Conservation (phyloP, 1,140 invertebrate species). For the Gonatopus flavifemur region DNA sequence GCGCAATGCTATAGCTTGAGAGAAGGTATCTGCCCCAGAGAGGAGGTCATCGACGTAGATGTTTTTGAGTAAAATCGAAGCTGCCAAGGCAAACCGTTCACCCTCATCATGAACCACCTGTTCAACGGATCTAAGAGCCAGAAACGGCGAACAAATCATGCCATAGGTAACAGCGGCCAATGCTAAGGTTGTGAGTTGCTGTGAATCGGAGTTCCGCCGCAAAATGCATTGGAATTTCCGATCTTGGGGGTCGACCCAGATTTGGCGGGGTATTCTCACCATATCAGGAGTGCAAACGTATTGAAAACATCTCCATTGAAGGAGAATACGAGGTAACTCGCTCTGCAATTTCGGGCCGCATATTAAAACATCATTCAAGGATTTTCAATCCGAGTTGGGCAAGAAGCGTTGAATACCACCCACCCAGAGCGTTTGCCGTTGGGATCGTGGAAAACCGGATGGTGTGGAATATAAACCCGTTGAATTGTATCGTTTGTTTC, state of each 20-base stretch:
- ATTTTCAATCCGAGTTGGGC: not conserved
- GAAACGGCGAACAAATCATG: not conserved
- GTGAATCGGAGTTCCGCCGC: not conserved
- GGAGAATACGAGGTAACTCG: not conserved
- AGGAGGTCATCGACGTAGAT: not conserved
- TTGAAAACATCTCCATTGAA: not conserved
- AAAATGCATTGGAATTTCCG: constrained; percentile 4
- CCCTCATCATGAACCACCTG: not conserved
- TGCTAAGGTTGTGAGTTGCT: not conserved
- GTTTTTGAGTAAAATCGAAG: not conserved
- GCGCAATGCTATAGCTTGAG: too few relatives aligned
- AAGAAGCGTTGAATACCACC: constrained; percentile 8
- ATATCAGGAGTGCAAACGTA: constrained; percentile 5
- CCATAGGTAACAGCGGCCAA: constrained; percentile 2
- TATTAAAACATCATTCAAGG: not conserved
- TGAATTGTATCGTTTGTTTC: not conserved
- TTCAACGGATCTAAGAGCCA: not conserved
- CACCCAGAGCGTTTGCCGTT: not conserved
- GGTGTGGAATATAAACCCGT: not conserved
- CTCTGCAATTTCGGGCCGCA: not conserved
- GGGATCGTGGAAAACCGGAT: not conserved
- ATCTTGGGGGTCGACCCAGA: not conserved
- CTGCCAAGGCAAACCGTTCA: not conserved
- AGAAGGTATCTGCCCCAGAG: not conserved
- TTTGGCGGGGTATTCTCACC: not conserved